Base-by-base conservation (phyloP, 2,113 vertebrate genomes). In the Anguilla rostrata region DNA sequence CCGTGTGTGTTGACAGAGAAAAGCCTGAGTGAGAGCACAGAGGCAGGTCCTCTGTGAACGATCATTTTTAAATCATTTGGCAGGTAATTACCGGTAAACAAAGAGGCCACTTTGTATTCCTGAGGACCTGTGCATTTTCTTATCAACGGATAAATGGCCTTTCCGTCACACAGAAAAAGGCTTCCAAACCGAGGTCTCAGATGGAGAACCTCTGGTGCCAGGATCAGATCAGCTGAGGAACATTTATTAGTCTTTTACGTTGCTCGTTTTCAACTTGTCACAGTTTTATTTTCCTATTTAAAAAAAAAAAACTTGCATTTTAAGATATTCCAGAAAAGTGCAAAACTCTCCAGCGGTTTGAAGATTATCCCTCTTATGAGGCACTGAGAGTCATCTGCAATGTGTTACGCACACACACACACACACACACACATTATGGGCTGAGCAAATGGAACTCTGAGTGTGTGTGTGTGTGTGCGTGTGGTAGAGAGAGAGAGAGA, bases 251-350 rank as follows among this genome's bases (percentile, higher is more conserved):
- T 78, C 86, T 88, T 88, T 92, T 92, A 83, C 87, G 57, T 82
- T 83, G 90, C 91, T 94, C 92, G 84, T 92, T 91, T 91, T 92
- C 83, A 91, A 85, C 92, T 91, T 86, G 86, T 90, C 86, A 90
- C 91, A 86, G 82, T 92, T 90, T 90, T 88, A 88, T 87, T 93
- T 90, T 91, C 43, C 84, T 88, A 89, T 90, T 85, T 46, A 46
- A 4, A 46, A 46, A 46, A 43, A 71, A 89, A 88, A 88, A 86
- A 57, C n/a, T 60, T 39, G 39, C 56, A 46, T 57, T 87, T 87
- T 85, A 84, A 78, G 86, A 66, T 1, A 39, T 71, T 87, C 66
- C 85, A 71, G 81, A 46, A 89, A 89, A 26, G 83, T 84, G 60
- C 85, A 89, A 89, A 89, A 90, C 87, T 90, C 88, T 90, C 46